phyloP scores from a whole-genome alignment of 2,888 invertebrate genomes.

The Dione juno region DNA sequence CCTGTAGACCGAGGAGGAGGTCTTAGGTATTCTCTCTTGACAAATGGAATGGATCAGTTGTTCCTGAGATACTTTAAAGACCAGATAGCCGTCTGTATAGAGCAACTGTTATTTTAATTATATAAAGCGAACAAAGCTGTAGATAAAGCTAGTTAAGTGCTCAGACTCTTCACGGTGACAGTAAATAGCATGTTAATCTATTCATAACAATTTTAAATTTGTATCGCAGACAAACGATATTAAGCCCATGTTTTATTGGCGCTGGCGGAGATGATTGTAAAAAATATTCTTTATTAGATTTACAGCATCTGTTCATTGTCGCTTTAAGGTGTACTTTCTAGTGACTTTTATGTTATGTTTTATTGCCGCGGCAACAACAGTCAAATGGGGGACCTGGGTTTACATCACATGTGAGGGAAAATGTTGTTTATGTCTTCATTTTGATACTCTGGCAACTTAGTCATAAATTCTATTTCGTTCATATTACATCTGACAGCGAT shows the following conservation, averaged over 20 bases:
- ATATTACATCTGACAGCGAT: too few relatives aligned
- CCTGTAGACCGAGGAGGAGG: too few relatives aligned
- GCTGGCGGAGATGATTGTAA: neutral
- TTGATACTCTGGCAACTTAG: neutral
- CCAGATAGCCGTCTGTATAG: too few relatives aligned
- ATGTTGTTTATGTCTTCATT: neutral
- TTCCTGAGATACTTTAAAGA: too few relatives aligned
- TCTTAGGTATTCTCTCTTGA: too few relatives aligned
- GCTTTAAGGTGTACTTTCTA: conserved; percentile 19
- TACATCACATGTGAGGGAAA: neutral
- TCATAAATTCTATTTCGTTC: too few relatives aligned
- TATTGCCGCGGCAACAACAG: neutral
- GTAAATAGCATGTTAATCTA: too few relatives aligned
- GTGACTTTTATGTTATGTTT: conserved; percentile 31
- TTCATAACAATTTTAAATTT: neutral
- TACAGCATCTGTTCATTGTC: conserved; percentile 6
- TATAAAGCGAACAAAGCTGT: too few relatives aligned
- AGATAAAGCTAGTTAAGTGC: too few relatives aligned
- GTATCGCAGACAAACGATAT: neutral
- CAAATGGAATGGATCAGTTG: too few relatives aligned
- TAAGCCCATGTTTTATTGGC: neutral
- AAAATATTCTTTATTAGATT: neutral
- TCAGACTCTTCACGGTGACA: too few relatives aligned
- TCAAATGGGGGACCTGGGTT: conserved; percentile 2
- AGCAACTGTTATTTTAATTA: too few relatives aligned